Conservation (phyloP, 1,140 invertebrate genomes). For the Drosophila prosaltans region DNA sequence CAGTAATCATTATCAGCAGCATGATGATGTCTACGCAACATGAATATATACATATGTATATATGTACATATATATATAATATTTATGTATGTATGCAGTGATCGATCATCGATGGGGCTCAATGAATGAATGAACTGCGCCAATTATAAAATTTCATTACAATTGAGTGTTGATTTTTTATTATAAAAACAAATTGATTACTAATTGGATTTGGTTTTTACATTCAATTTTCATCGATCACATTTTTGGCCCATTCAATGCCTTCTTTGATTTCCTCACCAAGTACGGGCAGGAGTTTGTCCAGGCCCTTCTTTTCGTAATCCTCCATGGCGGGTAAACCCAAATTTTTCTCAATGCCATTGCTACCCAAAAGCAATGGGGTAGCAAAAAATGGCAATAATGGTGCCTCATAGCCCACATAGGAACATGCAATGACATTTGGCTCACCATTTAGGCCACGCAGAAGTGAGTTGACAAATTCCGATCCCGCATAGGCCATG, state of each 20-base stretch:
- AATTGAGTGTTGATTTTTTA: not conserved
- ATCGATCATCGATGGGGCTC: not conserved
- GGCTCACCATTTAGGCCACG: slow-evolving; percentile 86
- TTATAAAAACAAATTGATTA: not conserved
- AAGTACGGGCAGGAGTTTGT: slow-evolving; percentile 94
- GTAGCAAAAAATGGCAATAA: slow-evolving; percentile 96
- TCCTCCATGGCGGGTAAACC: slow-evolving; percentile 93
- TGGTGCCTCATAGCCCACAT: slow-evolving; percentile 93
- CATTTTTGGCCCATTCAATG: slow-evolving; percentile 90
- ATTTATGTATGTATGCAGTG: slow-evolving; percentile 11
- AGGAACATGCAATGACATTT: slow-evolving; percentile 95
- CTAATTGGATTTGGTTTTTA: slow-evolving; percentile 1
- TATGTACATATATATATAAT: slow-evolving; percentile 15
- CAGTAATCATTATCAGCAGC: slow-evolving; percentile 61
- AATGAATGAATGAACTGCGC: slow-evolving; percentile 6
- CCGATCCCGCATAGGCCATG: slow-evolving; percentile 97
- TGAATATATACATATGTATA: slow-evolving; percentile 24
- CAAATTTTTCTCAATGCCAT: slow-evolving; percentile 96
- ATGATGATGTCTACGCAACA: slow-evolving; percentile 57
- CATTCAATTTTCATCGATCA: not conserved
- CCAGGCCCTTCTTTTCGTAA: slow-evolving; percentile 92
- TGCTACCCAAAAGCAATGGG: slow-evolving; percentile 93
- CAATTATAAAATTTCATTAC: not conserved
- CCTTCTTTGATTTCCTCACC: slow-evolving; percentile 96
- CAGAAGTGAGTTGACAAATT: slow-evolving; percentile 91